Evolutionary conservation across 2,797 vertebrate genomes (phyloP).

Genomic region (Parotocinclus haroldoi): DNA sequence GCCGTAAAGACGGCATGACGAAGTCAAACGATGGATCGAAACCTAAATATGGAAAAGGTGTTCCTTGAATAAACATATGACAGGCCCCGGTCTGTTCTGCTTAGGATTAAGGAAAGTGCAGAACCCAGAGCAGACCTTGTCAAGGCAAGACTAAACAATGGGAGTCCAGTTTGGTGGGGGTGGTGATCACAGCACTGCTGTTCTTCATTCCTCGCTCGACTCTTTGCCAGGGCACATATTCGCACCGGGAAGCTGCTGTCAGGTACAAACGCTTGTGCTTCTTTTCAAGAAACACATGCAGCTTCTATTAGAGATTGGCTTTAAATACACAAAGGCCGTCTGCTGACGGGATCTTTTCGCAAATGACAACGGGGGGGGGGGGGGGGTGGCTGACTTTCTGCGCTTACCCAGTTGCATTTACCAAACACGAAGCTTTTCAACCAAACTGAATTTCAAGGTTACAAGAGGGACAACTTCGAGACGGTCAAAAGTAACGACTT

Average conservation of each 20-base stretch:
- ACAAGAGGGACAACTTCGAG: not conserved
- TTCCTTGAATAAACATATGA: slow-evolving; percentile 11
- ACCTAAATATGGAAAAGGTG: slow-evolving; percentile 33
- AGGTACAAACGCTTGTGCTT: slow-evolving; percentile 64
- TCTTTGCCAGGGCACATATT: slow-evolving; percentile 61
- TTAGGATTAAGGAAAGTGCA: slow-evolving; percentile 31
- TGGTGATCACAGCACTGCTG: slow-evolving; percentile 43
- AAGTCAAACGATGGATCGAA: slow-evolving; percentile 42
- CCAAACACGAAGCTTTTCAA: too few relatives aligned
- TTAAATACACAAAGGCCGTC: slow-evolving; percentile 36
- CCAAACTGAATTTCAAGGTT: too few relatives aligned
- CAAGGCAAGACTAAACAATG: slow-evolving; percentile 58
- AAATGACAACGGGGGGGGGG: too few relatives aligned
- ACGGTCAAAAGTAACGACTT: too few relatives aligned
- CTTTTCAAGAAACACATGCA: slow-evolving; percentile 52
- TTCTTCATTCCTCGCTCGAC: slow-evolving; percentile 51
- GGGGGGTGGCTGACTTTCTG: too few relatives aligned
- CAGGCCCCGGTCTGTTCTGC: not conserved
- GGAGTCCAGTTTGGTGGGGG: slow-evolving; percentile 43
- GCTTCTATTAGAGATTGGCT: slow-evolving; percentile 67
- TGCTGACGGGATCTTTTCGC: slow-evolving; percentile 50
- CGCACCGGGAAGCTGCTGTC: slow-evolving; percentile 54
- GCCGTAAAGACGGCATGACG: slow-evolving; percentile 35
- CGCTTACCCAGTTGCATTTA: too few relatives aligned
- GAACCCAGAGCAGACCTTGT: slow-evolving; percentile 27